Conservation (phyloP, 2,113 vertebrate species). For the Haliaeetus leucogaster region DNA sequence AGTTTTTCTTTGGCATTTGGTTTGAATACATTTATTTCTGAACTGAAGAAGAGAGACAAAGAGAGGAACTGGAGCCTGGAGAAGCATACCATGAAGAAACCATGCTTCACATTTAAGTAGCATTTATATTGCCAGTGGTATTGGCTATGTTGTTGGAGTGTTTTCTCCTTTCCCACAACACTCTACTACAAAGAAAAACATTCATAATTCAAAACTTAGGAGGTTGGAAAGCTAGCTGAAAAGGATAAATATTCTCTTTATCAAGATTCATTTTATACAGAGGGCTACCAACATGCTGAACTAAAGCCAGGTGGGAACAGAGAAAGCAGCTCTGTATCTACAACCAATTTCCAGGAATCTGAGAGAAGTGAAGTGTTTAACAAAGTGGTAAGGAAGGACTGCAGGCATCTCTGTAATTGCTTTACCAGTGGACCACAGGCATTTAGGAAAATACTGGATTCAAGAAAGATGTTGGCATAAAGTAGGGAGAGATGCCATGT, state of each 20-base stretch:
- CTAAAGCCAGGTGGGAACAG: not conserved
- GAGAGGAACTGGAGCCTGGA: not conserved
- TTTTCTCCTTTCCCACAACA: not conserved
- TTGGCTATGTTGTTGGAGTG: not conserved
- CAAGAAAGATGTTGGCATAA: not conserved
- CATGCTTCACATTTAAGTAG: not conserved
- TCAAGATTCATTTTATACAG: not conserved
- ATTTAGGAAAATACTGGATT: not conserved
- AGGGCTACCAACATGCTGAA: not conserved
- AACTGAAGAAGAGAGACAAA: not conserved
- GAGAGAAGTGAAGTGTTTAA: not conserved
- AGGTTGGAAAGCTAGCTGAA: not conserved
- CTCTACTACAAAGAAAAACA: not conserved
- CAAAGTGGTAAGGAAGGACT: not conserved
- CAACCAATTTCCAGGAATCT: conserved; percentile 20
- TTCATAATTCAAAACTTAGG: not conserved
- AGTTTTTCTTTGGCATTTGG: not conserved
- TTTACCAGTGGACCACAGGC: conserved; percentile 37
- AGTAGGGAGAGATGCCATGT: not conserved
- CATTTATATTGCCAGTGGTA: not conserved
- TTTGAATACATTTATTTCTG: not conserved
- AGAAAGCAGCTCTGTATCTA: conserved; percentile 13
- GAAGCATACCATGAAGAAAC: not conserved
- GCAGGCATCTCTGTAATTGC: not conserved
- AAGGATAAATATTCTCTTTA: conserved; percentile 38